Conservation (phyloP, 2,113 vertebrate species). For the Orthonyx spaldingii region DNA sequence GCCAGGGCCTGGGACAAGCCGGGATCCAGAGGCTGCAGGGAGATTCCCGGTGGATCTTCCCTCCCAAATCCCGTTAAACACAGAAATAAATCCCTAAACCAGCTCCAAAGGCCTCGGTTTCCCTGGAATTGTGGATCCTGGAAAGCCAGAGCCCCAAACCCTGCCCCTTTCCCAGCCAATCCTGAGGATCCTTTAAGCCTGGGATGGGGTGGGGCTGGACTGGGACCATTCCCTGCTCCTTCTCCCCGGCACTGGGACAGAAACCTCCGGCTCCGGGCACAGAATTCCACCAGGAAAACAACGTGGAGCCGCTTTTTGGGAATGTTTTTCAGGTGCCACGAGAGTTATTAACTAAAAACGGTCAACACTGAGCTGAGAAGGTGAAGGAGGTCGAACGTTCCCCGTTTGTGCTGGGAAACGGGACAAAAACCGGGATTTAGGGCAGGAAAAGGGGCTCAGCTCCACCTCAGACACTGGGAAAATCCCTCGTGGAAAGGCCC, state of each 20-base stretch:
- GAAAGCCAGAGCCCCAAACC: background rate
- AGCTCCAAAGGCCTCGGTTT: background rate
- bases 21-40: background rate
- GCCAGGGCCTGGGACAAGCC: background rate
- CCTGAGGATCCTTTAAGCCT: background rate
- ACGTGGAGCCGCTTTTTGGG: background rate
- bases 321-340: background rate
- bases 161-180: background rate
- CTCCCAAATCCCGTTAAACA: background rate
- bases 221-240: background rate
- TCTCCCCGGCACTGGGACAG: background rate
- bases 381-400: background rate
- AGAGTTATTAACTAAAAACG: accelerated
- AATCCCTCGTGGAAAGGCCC: background rate
- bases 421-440: background rate
- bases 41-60: background rate
- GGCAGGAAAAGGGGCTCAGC: background rate
- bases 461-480: background rate
- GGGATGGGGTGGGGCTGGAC: background rate
- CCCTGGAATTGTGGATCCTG: background rate
- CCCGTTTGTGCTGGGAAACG: background rate
- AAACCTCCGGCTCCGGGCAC: background rate
- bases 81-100: background rate
- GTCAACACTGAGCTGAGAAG: background rate
- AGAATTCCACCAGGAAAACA: background rate